Evolutionary conservation across 2,113 vertebrate genomes (phyloP).

Genomic region (Edolisoma coerulescens): DNA sequence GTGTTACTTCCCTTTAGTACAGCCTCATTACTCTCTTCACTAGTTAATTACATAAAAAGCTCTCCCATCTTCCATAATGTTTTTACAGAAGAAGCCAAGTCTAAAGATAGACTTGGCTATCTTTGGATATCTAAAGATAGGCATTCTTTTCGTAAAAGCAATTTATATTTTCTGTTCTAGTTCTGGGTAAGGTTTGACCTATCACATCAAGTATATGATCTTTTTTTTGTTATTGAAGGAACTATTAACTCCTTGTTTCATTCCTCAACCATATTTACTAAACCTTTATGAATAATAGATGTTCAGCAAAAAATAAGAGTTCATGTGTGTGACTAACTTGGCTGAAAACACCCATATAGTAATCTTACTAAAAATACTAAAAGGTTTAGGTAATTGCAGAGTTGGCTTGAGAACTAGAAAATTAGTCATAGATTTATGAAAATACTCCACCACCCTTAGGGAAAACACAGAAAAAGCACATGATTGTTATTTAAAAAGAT

Average conservation of each 20-base stretch:
- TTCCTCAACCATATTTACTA: not conserved
- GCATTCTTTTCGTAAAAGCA: not conserved
- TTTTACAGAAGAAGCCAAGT: not conserved
- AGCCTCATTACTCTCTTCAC: not conserved
- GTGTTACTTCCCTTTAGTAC: not conserved
- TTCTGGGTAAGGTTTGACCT: not conserved
- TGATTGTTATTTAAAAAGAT: not conserved
- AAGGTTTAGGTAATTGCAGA: not conserved
- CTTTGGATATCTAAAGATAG: not conserved
- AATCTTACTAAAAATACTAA: not conserved
- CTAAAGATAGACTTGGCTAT: not conserved
- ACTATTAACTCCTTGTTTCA: not conserved
- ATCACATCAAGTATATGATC: not conserved
- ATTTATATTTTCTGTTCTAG: not conserved
- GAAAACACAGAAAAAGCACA: conserved; percentile 13
- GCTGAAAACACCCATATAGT: not conserved
- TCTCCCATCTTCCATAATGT: not conserved
- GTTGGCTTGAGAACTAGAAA: not conserved
- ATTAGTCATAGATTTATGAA: conserved; percentile 15
- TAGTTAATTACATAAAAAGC: not conserved
- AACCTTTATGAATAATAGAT: not conserved
- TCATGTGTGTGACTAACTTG: not conserved
- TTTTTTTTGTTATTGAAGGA: not conserved
- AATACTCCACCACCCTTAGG: not conserved
- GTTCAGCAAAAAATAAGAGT: not conserved